Base-by-base conservation (phyloP, 2,797 vertebrate genomes). In the Ibycter americanus region DNA sequence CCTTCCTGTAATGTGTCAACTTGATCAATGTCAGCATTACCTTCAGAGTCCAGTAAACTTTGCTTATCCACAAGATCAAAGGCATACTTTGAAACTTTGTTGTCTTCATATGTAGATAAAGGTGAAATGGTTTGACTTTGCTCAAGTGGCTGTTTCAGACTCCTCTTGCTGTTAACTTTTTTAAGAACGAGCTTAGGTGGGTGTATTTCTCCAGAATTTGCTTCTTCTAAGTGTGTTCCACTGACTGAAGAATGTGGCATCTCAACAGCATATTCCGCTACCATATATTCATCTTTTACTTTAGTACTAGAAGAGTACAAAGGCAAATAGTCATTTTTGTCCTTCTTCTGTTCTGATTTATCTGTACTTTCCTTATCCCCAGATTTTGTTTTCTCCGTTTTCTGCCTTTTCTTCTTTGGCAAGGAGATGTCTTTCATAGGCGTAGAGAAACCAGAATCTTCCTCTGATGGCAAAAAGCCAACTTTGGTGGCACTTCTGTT, bases 41-140 rank as follows among this genome's bases (percentile, higher is more conserved):
- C 98, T 89, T 99, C 99, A 5, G 99, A 99, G 54, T 99, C 99
- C 96, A 99, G 97, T 66, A 99, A 98, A 80, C 98, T 97, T 96
- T 99, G 99, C 94, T 99, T 99, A 97, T 99, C 99, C 97, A 99
- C 99, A 34, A 99, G 99, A 92, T 99, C 99, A 81, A 99, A 99
- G 18, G 99, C 98, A 93, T 99, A 99, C 96, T 99, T 99, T 9
- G 99, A 98, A 83, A 99, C 99, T 97, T 99, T 99, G 94, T 97
- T 99, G 31, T 99, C 99, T 96, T 99, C 99, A 22, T 99, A 99
- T 2, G 99, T 98, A 54, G 99, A 98, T 97, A 99, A 96, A 32
- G 99, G 98, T 89, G 99, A 99, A 97, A 99, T 98, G 94, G 98
- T 98, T 78, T 99, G 98, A 95, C 98, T 98, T 78, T 98, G 98